Base-by-base conservation (phyloP, 2,888 invertebrate species). In the Beris morrisii region DNA sequence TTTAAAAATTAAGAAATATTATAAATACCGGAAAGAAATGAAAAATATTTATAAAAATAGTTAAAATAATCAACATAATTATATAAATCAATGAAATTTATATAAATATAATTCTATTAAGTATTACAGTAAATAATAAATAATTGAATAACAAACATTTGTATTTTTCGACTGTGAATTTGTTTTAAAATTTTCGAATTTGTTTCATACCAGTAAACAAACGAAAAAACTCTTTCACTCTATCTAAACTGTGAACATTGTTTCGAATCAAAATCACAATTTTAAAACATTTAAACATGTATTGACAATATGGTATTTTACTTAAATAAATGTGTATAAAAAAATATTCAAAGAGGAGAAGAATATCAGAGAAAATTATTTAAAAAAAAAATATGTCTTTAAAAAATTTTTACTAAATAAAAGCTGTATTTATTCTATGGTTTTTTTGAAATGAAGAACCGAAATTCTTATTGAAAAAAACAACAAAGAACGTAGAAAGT, bases 271-370 rank as follows among this genome's bases (percentile, higher is more conserved):
- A 53, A 53, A n/a, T 43, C 54, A 45, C 44, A 43, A 13, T 22
- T 44, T 53, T 7, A 53, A 44, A 63, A 56, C 48, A 43, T 55
- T 46, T 56, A 32, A 56, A 15, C 64, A 55, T 28, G 54, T 65
- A 65, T 65, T 65, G 64, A 65, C 64, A 65, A 65, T 65, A 65
- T 55, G 48, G 56, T 65, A 65, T 65, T 65, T 65, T 38, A 65
- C 64, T 54, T 56, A 71, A 72, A 74, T 68, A 69, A 65, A 71
- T 67, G 59, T 69, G 68, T 66, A 66, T 38, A 38, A 38, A 56
- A 68, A 69, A 68, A 46, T 38, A 38, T 38, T 38, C 9, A 38
- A 71, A 74, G 81, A 82, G 80, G 83, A 81, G 74, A 69, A 2
- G 22, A 22, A 22, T 2, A 22, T 3, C 22, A 22, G 22, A 22